These are phyloP conservation scores for Hydractinia symbiolongicarpus DNA, from an alignment of 30 jellyfish, hydroid and myxozoan species.

Conservation along the genomic window DNA sequence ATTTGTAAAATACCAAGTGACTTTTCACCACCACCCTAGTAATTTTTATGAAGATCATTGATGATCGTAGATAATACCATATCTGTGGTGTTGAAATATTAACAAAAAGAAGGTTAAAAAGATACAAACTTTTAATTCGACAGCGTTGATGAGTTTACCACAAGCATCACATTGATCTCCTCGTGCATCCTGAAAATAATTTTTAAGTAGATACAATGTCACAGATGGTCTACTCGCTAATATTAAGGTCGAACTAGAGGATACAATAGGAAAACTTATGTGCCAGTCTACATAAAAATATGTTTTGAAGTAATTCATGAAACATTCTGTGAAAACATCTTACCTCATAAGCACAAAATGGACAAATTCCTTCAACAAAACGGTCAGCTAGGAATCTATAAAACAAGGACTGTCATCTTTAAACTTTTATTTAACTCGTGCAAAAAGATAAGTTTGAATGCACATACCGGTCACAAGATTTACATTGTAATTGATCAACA, in stretches of 20 bases:
- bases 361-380: constrained; percentile 98
- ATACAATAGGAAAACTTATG: not conserved
- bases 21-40: not conserved
- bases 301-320: too few relatives aligned
- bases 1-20: not conserved
- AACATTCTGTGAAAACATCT: not conserved
- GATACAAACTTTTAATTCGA: constrained; percentile 71
- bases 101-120: constrained; percentile 1
- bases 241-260: not conserved
- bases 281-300: not conserved
- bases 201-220: not conserved
- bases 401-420: not conserved
- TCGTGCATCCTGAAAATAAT: constrained; percentile 88
- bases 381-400: constrained; percentile 95
- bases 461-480: constrained; percentile 63
- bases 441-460: not conserved
- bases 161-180: constrained; percentile 99
- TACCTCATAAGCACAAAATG: constrained; percentile 91
- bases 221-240: not conserved
- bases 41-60: not conserved
- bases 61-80: not conserved
- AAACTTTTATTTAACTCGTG: too few relatives aligned
- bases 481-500: constrained; percentile 78
- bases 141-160: constrained; percentile 96
- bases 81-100: not conserved